phyloP scores from a whole-genome alignment of 1,140 invertebrate genomes.

The Danaus melanippus region DNA sequence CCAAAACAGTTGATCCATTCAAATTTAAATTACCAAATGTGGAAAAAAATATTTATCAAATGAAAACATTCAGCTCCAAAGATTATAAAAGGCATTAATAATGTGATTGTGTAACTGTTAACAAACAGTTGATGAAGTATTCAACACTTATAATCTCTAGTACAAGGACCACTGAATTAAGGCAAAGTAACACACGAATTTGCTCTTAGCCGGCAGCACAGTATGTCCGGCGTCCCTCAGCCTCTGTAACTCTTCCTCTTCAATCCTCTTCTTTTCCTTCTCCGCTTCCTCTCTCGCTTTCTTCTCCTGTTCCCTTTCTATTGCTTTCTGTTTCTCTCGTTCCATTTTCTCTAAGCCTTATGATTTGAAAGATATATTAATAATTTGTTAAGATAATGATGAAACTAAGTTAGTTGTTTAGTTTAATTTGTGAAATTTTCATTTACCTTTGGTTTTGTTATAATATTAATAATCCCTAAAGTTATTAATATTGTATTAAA shows the following conservation, averaged over 20 bases:
- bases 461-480: not conserved
- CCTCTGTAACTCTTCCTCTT: slow-evolving; percentile 74
- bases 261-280: slow-evolving; percentile 74
- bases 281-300: slow-evolving; percentile 76
- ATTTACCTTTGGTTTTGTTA: not conserved
- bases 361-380: slow-evolving; percentile 1
- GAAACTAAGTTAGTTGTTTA: not conserved
- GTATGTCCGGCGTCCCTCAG: slow-evolving; percentile 68
- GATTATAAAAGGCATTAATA: too few species aligned
- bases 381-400: too few species aligned
- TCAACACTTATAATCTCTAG: too few species aligned
- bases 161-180: not conserved
- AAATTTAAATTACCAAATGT: too few species aligned
- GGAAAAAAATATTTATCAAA: too few species aligned
- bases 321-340: slow-evolving; percentile 90
- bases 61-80: too few species aligned
- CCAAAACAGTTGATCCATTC: too few species aligned
- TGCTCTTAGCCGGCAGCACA: slow-evolving; percentile 79
- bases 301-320: slow-evolving; percentile 83
- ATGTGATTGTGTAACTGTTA: too few species aligned
- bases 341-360: slow-evolving; percentile 97
- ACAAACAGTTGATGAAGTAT: too few species aligned
- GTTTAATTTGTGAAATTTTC: not conserved
- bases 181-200: slow-evolving; percentile 77
- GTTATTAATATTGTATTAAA: too few species aligned